Evolutionary conservation across 2,888 invertebrate genomes (phyloP).

Genomic region (Amblyjoppa proteus): DNA sequence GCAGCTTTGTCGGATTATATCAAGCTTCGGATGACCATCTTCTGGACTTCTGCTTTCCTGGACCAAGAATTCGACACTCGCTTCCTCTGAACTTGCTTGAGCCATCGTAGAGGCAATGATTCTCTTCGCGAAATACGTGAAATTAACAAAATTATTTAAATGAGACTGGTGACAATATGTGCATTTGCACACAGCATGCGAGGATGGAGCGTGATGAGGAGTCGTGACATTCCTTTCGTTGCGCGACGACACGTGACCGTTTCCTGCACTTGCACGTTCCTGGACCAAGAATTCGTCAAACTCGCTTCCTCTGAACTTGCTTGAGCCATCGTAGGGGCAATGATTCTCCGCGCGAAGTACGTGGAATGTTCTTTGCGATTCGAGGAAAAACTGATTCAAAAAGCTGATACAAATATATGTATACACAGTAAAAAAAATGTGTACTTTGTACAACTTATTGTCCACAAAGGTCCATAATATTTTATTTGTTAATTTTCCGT

Average conservation of each 20-base stretch:
- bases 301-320: conserved; percentile 20
- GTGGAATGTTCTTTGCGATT: background rate
- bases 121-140: conserved; percentile 54
- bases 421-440: too few species aligned
- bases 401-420: too few species aligned
- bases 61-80: conserved; percentile 10
- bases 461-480: too few species aligned
- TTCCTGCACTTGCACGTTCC: conserved; percentile 9
- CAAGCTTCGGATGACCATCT: conserved; percentile 33
- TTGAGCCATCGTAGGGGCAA: conserved; percentile 33
- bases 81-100: conserved; percentile 9
- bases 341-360: conserved; percentile 60
- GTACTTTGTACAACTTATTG: too few species aligned
- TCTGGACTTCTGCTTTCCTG: conserved; percentile 11
- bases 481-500: too few species aligned
- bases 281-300: background rate
- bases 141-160: conserved; percentile 39
- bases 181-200: background rate
- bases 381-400: too few species aligned
- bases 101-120: conserved; percentile 53
- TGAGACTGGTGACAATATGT: background rate
- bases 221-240: too few species aligned
- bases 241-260: background rate
- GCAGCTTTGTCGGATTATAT: conserved; percentile 69
- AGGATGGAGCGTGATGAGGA: background rate